phyloP scores from a whole-genome alignment of 2,888 invertebrate genomes.

The Plebejus argus region DNA sequence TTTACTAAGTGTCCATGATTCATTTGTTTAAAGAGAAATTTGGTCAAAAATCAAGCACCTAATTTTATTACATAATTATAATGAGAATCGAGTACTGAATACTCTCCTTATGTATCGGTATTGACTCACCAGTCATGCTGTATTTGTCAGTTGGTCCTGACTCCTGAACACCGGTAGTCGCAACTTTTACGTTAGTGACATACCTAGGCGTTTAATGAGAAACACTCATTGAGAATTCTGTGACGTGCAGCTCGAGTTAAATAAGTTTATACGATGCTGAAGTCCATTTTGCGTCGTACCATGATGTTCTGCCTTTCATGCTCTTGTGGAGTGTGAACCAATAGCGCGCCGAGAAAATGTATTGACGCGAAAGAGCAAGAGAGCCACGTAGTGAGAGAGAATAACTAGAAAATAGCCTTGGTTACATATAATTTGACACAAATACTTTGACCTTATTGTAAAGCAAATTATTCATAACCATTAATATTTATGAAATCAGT shows the following conservation, averaged over 20 bases:
- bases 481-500: not conserved
- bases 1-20: too few species aligned
- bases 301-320: not conserved
- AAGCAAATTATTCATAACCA: not conserved
- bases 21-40: too few species aligned
- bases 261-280: not conserved
- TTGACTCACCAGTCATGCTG: too few species aligned
- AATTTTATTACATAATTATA: too few species aligned
- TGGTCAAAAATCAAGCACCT: too few species aligned
- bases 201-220: not conserved
- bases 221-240: not conserved
- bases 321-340: not conserved
- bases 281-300: not conserved
- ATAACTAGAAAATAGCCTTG: not conserved
- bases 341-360: not conserved
- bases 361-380: not conserved
- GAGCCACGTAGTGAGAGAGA: not conserved
- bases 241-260: not conserved
- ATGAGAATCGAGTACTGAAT: too few species aligned
- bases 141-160: too few species aligned
- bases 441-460: not conserved
- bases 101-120: too few species aligned
- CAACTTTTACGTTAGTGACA: not conserved
- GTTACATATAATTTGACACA: not conserved
- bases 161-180: not conserved